phyloP scores from a whole-genome alignment of 1,140 invertebrate species.

The Drosophila novamexicana region DNA sequence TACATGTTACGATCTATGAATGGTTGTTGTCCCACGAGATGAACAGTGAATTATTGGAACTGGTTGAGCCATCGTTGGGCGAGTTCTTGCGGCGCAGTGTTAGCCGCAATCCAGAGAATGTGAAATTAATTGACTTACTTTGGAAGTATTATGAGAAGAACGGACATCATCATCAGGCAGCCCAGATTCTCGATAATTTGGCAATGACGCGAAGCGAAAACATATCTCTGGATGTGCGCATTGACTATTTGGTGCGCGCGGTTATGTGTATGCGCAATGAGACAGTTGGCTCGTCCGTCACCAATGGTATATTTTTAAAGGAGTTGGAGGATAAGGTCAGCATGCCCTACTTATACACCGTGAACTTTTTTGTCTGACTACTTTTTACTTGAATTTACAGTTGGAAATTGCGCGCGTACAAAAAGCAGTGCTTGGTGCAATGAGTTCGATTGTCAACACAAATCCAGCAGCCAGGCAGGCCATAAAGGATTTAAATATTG shows the following conservation, averaged over 20 bases:
- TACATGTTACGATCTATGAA: constrained; percentile 96
- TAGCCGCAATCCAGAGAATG: constrained; percentile 85
- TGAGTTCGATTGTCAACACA: constrained; percentile 48
- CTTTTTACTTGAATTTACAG: constrained; percentile 50
- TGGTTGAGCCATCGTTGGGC: constrained; percentile 92
- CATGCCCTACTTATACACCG: not conserved
- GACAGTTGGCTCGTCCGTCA: constrained; percentile 90
- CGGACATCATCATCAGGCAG: constrained; percentile 96
- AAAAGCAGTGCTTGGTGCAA: constrained; percentile 66
- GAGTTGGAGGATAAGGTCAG: constrained; percentile 97
- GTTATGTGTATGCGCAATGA: constrained; percentile 97
- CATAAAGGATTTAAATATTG: constrained; percentile 68
- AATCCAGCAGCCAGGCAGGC: constrained; percentile 55
- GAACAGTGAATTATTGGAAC: constrained; percentile 90
- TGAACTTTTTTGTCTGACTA: not conserved
- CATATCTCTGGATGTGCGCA: constrained; percentile 89
- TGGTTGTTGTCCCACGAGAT: constrained; percentile 93
- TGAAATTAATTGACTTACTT: constrained; percentile 92
- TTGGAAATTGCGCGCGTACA: constrained; percentile 82
- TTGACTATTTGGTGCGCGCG: constrained; percentile 96
- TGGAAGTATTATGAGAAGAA: constrained; percentile 98
- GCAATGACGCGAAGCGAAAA: constrained; percentile 91
- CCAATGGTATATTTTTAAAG: constrained; percentile 93
- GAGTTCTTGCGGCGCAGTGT: constrained; percentile 90
- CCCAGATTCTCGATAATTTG: constrained; percentile 94